phyloP scores from a whole-genome alignment of 2,888 invertebrate genomes.

The Lasioglossum malachurum region DNA sequence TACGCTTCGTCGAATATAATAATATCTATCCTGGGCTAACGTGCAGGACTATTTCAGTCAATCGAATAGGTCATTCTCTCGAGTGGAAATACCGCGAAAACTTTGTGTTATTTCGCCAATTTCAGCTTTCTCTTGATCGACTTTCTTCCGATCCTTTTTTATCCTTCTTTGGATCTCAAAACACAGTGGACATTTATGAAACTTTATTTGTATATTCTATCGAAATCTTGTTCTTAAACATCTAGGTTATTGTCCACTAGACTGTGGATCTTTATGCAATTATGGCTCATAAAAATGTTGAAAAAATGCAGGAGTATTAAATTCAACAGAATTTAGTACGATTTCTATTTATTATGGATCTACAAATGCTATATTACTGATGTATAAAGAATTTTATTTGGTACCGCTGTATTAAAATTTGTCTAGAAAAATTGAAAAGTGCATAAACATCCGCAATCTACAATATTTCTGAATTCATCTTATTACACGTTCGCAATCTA shows the following conservation, averaged over 20 bases:
- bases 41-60: background rate
- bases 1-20: background rate
- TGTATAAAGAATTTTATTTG: too few relatives aligned
- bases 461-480: background rate
- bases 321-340: too few relatives aligned
- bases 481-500: background rate
- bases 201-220: background rate
- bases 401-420: too few relatives aligned
- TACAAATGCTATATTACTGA: too few relatives aligned
- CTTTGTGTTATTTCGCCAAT: background rate
- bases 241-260: background rate
- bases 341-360: too few relatives aligned
- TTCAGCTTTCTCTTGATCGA: background rate
- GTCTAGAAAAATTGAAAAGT: too few relatives aligned
- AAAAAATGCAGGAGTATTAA: too few relatives aligned
- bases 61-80: background rate
- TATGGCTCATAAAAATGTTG: too few relatives aligned
- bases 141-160: background rate
- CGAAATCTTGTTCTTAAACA: background rate
- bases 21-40: background rate
- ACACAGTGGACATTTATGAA: background rate
- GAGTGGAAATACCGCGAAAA: background rate
- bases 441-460: background rate
- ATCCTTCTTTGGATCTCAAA: background rate
- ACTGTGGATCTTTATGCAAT: too few relatives aligned